Percentiles rank a stretch among this genome's conserved stretches.
phyloP scores from a whole-genome alignment of 2,113 vertebrate species.

The Hucho hucho region DNA sequence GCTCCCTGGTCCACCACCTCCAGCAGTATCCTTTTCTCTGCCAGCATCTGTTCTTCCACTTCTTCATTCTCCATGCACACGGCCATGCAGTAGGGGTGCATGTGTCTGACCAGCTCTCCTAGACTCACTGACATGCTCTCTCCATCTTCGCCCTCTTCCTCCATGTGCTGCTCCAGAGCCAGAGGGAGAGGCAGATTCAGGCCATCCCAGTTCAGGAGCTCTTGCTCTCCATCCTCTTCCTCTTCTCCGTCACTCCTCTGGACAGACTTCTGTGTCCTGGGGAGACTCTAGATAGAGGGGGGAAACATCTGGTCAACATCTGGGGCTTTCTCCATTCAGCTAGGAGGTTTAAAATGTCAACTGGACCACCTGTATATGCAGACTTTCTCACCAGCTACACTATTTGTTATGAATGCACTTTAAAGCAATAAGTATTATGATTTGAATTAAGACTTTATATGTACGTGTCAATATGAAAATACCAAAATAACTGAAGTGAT shows the following conservation, averaged over 20 bases:
- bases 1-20: constrained; percentile 75
- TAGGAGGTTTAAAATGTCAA: background rate
- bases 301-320: constrained; percentile 31
- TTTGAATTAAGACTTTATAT: too few species aligned
- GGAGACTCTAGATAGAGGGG: constrained; percentile 55
- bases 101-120: constrained; percentile 86
- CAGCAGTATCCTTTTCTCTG: constrained; percentile 72
- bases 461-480: too few species aligned
- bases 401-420: too few species aligned
- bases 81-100: constrained; percentile 89
- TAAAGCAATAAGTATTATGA: too few species aligned
- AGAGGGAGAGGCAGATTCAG: constrained; percentile 59
- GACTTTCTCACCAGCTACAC: too few species aligned
- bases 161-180: constrained; percentile 61
- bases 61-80: constrained; percentile 73
- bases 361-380: too few species aligned
- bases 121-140: constrained; percentile 71
- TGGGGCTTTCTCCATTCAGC: background rate
- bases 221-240: constrained; percentile 74
- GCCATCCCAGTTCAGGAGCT: constrained; percentile 62
- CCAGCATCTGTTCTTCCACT: constrained; percentile 63
- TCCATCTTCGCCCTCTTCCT: constrained; percentile 60
- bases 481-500: too few species aligned
- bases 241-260: constrained; percentile 90
- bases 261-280: constrained; percentile 56